phyloP scores from a whole-genome alignment of 2,888 invertebrate species.

The Geotrupes spiniger region DNA sequence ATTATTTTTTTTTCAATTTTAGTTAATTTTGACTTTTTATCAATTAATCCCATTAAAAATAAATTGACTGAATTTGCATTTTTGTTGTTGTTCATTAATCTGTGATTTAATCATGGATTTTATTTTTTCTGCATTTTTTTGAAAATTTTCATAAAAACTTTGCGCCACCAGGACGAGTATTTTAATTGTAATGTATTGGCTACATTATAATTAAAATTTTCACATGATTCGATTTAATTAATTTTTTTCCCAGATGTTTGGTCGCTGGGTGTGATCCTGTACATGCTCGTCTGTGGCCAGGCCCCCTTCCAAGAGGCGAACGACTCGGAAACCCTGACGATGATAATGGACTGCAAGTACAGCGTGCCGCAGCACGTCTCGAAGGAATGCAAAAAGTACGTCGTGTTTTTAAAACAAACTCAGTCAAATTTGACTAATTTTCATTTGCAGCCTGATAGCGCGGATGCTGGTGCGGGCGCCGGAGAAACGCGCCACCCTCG shows the following conservation, averaged over 20 bases:
- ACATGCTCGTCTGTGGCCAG: conserved; percentile 96
- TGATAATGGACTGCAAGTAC: conserved; percentile 99
- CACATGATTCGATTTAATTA: no score
- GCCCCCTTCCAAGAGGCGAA: conserved; percentile 99
- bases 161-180: no score
- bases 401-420: conserved; percentile 4
- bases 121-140: no score
- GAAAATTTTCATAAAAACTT: no score
- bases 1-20: conserved; percentile 6
- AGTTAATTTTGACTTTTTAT: not conserved
- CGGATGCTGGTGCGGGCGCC: conserved; percentile 94
- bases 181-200: no score
- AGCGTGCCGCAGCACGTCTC: conserved; percentile 87
- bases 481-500: conserved; percentile 80
- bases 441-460: conserved; percentile 69
- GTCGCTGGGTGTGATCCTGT: conserved; percentile 97
- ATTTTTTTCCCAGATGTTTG: conserved; percentile 91
- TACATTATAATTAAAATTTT: no score
- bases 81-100: no score
- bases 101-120: no score
- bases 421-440: no score
- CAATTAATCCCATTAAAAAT: no score
- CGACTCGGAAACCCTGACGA: conserved; percentile 97
- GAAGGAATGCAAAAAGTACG: conserved; percentile 75
- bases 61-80: no score